Evolutionary conservation across 2,113 vertebrate genomes (phyloP).

Genomic region (Oreocharis arfaki): DNA sequence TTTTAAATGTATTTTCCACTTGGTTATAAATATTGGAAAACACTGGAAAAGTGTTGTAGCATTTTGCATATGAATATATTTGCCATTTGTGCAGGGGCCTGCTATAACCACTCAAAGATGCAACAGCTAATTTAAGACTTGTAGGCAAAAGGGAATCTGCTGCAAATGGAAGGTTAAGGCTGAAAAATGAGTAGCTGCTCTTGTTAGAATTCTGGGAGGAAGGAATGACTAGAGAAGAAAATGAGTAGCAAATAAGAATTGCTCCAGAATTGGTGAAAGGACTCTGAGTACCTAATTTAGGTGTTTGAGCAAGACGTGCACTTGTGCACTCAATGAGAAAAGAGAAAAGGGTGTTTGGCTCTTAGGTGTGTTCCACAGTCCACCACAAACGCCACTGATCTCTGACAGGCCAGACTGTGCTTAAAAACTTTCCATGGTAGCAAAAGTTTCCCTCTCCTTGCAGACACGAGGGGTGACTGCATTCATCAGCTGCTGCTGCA

Average conservation of each 20-base stretch:
- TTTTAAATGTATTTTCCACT: not conserved
- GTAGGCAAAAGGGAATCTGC: not conserved
- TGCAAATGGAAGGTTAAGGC: not conserved
- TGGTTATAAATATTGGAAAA: not conserved
- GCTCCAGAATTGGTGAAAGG: not conserved
- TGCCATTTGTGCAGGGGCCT: not conserved
- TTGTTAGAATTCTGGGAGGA: not conserved
- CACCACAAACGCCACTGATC: not conserved
- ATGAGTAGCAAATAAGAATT: not conserved
- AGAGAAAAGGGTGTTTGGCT: not conserved
- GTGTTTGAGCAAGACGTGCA: not conserved
- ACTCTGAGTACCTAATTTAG: not conserved
- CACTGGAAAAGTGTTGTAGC: not conserved
- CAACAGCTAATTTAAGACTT: not conserved
- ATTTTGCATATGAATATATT: constrained; percentile 12
- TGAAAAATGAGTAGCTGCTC: not conserved
- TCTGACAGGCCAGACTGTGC: fast-evolving
- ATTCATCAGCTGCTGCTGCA: not conserved
- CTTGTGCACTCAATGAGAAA: fast-evolving
- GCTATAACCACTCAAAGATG: not conserved
- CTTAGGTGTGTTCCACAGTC: fast-evolving
- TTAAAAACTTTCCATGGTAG: fast-evolving
- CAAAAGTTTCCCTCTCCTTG: not conserved
- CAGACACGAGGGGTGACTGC: fast-evolving
- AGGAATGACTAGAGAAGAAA: not conserved